Base-by-base conservation (phyloP, 2,797 vertebrate genomes). In the Sebastes steindachneri region DNA sequence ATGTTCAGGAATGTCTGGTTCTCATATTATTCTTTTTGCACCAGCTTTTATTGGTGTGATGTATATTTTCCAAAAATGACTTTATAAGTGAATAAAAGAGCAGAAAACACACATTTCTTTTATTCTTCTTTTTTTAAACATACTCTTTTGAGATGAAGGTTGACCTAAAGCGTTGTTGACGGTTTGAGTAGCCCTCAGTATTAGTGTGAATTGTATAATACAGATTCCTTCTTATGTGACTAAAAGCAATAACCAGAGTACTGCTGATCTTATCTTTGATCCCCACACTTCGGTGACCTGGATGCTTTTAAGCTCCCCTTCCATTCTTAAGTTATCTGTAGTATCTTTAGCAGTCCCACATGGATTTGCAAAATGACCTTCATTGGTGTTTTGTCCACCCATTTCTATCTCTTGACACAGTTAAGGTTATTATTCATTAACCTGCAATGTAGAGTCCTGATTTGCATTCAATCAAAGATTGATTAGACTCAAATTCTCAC, bases 1-100 rank as follows among this genome's bases (percentile, higher is more conserved):
- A 2, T 28, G 3, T 28, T 60, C 14, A 35, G 8, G 33, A 45
- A 37, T 68, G 17, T 68, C 7, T 57, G 10, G 6, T 68, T 21
- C 65, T 41, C 7, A 54, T 19, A 29, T 23, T 71, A 3, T 41
- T 75, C 21, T 31, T 58, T 80, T 41, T 62, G 17, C 31, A 19
- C 15, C 54, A 63, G 21, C 9, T n/a, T 64, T 17, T 11, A 31
- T 48, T 69, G 9, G 62, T 33, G 5, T 67, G 7, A 67, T 79
- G 17, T 65, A 14, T 23, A 23, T 60, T 25, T 41, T 77, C 19
- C 6, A 66, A 25, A 23, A 19, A 23, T 59, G 1, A 45, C 9
- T 88, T 63, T 75, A 21, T 62, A 55, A 31, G 4, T 73, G n/a
- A 85, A 79, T 83, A 75, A 73, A 86, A 33, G 8, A 59, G 1